A percentile compares a stretch with the other conserved stretches of the same genome.
These are phyloP conservation scores for Vidua chalybeata DNA, from an alignment of 2,113 vertebrate species.

Conservation along the genomic window DNA sequence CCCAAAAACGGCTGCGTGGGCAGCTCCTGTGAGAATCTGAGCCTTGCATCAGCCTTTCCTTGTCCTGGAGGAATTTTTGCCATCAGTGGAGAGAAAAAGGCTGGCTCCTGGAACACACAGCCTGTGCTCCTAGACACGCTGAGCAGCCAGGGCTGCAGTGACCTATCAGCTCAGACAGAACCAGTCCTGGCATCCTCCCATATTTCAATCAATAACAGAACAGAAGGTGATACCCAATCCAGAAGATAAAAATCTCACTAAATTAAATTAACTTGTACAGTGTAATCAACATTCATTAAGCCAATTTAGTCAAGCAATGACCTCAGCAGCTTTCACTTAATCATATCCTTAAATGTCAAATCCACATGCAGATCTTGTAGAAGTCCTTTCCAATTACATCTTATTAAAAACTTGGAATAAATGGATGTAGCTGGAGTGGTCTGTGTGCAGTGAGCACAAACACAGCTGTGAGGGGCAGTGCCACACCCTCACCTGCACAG, in stretches of 20 bases:
- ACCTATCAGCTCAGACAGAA: neutral
- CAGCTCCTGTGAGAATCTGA: neutral
- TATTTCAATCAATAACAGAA: conserved; percentile 58
- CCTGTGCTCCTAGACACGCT: rapidly evolving
- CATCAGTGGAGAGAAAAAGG: neutral
- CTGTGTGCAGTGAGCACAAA: neutral
- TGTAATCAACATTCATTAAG: conserved; percentile 78
- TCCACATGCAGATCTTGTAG: conserved; percentile 71
- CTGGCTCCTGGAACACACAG: neutral
- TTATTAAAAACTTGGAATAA: conserved; percentile 70
- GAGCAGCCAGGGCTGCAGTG: neutral
- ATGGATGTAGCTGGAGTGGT: conserved; percentile 24
- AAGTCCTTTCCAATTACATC: conserved; percentile 65
- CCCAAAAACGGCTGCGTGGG: neutral
- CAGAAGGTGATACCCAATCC: conserved; percentile 68
- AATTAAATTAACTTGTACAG: conserved; percentile 77
- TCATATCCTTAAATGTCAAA: conserved; percentile 56
- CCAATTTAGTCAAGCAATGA: conserved; percentile 80
- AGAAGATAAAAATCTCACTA: conserved; percentile 72
- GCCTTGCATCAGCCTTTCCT: neutral
- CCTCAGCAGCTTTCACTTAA: conserved; percentile 81
- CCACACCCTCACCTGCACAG: neutral
- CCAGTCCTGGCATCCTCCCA: neutral
- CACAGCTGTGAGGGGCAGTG: neutral
- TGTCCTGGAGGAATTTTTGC: neutral